Conservation (phyloP, 1,140 invertebrate genomes). For the Aphelenchoides avenae region DNA sequence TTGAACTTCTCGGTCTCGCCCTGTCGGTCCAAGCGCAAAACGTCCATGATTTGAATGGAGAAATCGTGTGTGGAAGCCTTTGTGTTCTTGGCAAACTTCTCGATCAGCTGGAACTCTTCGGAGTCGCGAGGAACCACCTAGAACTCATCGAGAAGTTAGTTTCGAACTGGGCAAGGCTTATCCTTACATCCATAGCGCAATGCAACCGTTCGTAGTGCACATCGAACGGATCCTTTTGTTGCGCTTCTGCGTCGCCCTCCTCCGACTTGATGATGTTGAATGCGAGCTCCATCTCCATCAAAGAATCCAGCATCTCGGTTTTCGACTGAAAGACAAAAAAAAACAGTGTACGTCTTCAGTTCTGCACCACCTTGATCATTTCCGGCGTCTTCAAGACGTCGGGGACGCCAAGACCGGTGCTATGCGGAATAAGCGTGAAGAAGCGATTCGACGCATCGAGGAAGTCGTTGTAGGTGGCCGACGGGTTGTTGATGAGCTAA, state of each 20-base stretch:
- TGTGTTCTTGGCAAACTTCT: constrained; percentile 63
- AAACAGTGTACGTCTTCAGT: constrained; percentile 74
- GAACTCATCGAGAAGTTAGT: not conserved
- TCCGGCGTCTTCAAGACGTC: constrained; percentile 70
- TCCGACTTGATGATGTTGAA: constrained; percentile 73
- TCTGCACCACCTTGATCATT: constrained; percentile 75
- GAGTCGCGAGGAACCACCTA: constrained; percentile 28
- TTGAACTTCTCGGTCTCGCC: constrained; percentile 78
- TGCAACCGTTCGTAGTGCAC: constrained; percentile 46
- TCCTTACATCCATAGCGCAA: constrained; percentile 30
- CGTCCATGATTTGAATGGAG: constrained; percentile 71
- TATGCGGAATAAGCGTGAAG: constrained; percentile 68
- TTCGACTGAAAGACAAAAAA: constrained; percentile 43
- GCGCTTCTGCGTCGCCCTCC: constrained; percentile 47
- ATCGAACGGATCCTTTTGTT: constrained; percentile 29
- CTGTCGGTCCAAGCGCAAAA: constrained; percentile 72
- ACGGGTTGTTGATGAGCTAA: constrained; percentile 57
- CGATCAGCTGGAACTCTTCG: constrained; percentile 21
- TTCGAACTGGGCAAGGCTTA: not conserved
- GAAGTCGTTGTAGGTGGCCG: constrained; percentile 60
- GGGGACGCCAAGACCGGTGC: constrained; percentile 28
- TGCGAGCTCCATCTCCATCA: constrained; percentile 63
- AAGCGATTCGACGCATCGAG: constrained; percentile 84
- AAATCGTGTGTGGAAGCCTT: constrained; percentile 81
- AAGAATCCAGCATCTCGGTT: constrained; percentile 29